Evolutionary conservation across 2,113 vertebrate genomes (phyloP), one percentile per base, ranked within the genome.

Genomic region (Festucalex cinctus): DNA sequence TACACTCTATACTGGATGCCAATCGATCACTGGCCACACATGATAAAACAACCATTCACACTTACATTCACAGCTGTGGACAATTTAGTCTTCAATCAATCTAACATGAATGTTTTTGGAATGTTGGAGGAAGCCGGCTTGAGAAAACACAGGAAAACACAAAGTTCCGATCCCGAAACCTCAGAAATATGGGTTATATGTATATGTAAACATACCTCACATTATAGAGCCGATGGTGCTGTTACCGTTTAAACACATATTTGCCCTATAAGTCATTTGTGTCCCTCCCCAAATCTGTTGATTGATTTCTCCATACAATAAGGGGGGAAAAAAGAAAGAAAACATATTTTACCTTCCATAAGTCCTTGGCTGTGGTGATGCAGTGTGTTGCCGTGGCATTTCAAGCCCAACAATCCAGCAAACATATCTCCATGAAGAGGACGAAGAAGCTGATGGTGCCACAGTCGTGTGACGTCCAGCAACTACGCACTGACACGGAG

Each of bases 331-430:
- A 37, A 22, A 39, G 9, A 58, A 19, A 9, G 19, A 3, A 4
- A 59, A 39, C 4, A 0, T 1, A 39, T 3, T 69, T 82, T 87
- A 90, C 88, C 86, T 86, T 88, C 83, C 44, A 26, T 66, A 37
- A 26, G 39, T 62, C 46, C 68, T 66, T 85, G 70, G 60, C 71
- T 17, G 66, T 17, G 70, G 39, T 84, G 85, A 58, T 72, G 79
- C 69, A 74, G 69, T 32, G 83, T 73, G 48, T 70, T 78, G 6
- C 59, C 74, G 68, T 63, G 82, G 68, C 75, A 74, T 7, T 85
- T 81, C 69, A 92, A 74, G 35, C 85, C 81, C 68, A 92, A 72
- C 79, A 91, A 86, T 63, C 91, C 91, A 10, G 88, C 83, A 72
- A 92, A 91, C 90, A 92, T 92, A 51, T 76, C 84, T 14, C 60